These are phyloP conservation scores for Macrochelys suwanniensis DNA, from an alignment of 2,797 vertebrate genomes.

Conservation along the genomic window DNA sequence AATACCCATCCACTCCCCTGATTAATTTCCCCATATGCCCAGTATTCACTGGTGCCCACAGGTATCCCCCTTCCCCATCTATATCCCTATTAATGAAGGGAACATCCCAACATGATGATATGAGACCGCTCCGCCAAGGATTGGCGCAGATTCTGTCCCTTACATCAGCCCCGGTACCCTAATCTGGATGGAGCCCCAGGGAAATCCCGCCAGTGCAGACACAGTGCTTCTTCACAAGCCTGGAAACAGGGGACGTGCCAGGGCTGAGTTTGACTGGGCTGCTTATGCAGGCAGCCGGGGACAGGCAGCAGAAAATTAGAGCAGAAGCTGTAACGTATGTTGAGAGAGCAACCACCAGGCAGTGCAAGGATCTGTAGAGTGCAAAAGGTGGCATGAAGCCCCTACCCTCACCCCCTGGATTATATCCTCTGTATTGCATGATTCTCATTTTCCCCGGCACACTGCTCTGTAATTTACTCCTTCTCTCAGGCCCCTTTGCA, in stretches of 20 bases:
- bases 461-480: background rate
- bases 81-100: too few species aligned
- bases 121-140: too few species aligned
- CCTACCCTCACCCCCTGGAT: background rate
- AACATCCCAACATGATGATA: too few species aligned
- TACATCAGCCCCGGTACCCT: background rate
- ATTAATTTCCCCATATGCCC: too few species aligned
- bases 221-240: background rate
- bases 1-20: background rate
- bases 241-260: background rate
- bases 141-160: background rate
- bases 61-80: too few species aligned
- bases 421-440: background rate
- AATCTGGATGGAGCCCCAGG: background rate
- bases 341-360: background rate
- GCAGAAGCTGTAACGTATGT: background rate
- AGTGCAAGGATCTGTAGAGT: too few species aligned
- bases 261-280: background rate
- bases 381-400: background rate
- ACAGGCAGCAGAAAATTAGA: background rate
- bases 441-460: background rate
- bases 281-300: background rate
- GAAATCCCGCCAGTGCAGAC: background rate
- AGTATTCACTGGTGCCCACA: too few species aligned
- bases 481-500: background rate